phyloP scores from a whole-genome alignment of 2,113 vertebrate genomes.

The Crotalus tigris region DNA sequence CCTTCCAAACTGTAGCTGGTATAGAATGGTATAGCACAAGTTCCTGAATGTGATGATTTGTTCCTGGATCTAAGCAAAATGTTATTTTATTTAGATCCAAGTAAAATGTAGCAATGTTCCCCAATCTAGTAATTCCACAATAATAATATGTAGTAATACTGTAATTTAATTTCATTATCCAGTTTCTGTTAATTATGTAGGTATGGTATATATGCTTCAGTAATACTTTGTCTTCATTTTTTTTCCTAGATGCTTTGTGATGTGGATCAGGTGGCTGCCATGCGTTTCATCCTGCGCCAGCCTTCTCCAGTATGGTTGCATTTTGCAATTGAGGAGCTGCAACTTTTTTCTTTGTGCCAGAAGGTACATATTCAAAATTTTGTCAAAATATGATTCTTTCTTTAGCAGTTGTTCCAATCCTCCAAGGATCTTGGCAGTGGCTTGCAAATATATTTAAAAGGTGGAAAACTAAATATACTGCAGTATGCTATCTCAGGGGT shows the following conservation, averaged over 20 bases:
- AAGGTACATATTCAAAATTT: background rate
- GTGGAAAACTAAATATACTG: background rate
- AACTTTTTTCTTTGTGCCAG: background rate
- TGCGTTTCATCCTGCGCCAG: conserved; percentile 21
- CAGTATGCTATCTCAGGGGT: background rate
- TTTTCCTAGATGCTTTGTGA: conserved; percentile 29
- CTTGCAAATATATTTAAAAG: background rate
- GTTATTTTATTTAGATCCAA: background rate
- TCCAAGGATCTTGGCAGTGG: background rate
- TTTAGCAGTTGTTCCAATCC: background rate
- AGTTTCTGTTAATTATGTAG: background rate
- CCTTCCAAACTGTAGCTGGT: background rate
- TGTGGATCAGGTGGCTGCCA: conserved; percentile 16
- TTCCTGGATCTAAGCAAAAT: background rate
- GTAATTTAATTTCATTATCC: background rate
- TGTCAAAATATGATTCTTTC: background rate
- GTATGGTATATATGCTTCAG: background rate
- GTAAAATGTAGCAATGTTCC: background rate
- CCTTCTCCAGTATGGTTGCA: conserved; percentile 29
- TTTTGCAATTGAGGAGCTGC: conserved; percentile 27
- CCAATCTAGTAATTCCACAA: background rate
- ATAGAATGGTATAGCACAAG: background rate
- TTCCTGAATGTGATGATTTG: background rate
- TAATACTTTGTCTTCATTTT: background rate
- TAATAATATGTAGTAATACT: background rate